Evolutionary conservation across 2,797 vertebrate species (phyloP), one percentile per base, ranked within the genome.

Genomic region (Botia almorhae): DNA sequence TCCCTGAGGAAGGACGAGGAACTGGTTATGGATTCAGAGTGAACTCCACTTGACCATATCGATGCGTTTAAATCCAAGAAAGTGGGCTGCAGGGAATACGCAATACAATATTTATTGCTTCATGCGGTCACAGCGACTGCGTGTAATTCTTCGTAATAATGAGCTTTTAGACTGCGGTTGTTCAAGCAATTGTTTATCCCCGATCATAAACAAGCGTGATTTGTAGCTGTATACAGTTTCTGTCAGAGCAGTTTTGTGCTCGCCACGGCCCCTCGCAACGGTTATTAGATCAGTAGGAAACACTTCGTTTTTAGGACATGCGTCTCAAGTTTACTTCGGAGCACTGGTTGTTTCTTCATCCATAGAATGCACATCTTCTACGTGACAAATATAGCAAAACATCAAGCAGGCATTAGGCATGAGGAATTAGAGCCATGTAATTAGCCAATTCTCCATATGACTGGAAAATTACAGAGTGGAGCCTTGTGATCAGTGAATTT

Each of bases 361-460:
- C 53, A 39, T 65, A 33, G 85, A 74, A 83, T 81, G 46, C 29
- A 36, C 77, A 80, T 81, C 80, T 60, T 81, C 56, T 67, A 29
- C 51, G 63, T 6, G 70, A 80, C 69, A 68, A 72, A 83, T 73
- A 81, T 53, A 19, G 79, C 64, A 76, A 80, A 61, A 84, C 77
- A 78, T 61, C 75, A 72, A 63, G 29, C 6, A 21, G 68, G 75
- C 68, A 83, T 81, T 85, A 85, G 78, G 76, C 82, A 67, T 73
- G 78, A 72, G 46, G n/a, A 74, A 82, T 87, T 43, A 36, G 46
- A 81, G n/a, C 50, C 26, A 55, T 82, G 64, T 84, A 87, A 89
- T 90, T 87, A 89, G 65, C 77, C 76, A 79, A 72, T 86, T 87
- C 77, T 71, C 56, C 55, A 39, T 76, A 43, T 81, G 84, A 72